phyloP scores from a whole-genome alignment of 2,888 invertebrate genomes.

The Metallyticus violacea region DNA sequence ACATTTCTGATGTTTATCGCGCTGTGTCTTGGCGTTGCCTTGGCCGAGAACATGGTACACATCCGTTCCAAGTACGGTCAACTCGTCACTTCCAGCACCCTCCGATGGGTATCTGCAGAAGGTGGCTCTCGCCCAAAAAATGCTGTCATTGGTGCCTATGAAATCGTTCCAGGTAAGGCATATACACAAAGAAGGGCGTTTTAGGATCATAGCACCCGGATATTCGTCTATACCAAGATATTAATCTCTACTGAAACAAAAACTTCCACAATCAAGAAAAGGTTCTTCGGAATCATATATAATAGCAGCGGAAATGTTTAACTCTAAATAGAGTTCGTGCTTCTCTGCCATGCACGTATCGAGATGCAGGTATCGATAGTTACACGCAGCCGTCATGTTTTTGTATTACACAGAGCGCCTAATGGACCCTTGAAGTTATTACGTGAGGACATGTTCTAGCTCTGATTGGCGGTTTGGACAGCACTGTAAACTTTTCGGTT shows the following conservation, averaged over 20 bases:
- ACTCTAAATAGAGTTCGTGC: not conserved
- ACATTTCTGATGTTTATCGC: slow-evolving; percentile 8
- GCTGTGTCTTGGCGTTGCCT: slow-evolving; percentile 22
- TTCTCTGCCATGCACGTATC: not conserved
- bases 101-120: slow-evolving; percentile 65
- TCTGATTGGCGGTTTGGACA: not conserved
- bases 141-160: slow-evolving; percentile 63
- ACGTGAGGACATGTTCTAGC: not conserved
- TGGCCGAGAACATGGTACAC: slow-evolving; percentile 46
- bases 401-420: not conserved
- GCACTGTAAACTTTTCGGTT: not conserved
- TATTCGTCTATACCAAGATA: too few relatives aligned
- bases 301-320: not conserved
- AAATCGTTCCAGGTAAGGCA: slow-evolving; percentile 39
- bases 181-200: too few relatives aligned
- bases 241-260: too few relatives aligned
- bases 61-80: slow-evolving; percentile 54
- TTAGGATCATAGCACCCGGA: too few relatives aligned
- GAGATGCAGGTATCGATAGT: not conserved
- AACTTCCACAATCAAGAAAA: not conserved
- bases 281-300: not conserved
- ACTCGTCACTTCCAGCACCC: slow-evolving; percentile 74
- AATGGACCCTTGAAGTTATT: too few relatives aligned
- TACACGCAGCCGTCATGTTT: not conserved
- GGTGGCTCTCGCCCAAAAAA: slow-evolving; percentile 55